These are phyloP conservation scores for Trachemys scripta DNA, from an alignment of 2,113 vertebrate species.

Conservation along the genomic window DNA sequence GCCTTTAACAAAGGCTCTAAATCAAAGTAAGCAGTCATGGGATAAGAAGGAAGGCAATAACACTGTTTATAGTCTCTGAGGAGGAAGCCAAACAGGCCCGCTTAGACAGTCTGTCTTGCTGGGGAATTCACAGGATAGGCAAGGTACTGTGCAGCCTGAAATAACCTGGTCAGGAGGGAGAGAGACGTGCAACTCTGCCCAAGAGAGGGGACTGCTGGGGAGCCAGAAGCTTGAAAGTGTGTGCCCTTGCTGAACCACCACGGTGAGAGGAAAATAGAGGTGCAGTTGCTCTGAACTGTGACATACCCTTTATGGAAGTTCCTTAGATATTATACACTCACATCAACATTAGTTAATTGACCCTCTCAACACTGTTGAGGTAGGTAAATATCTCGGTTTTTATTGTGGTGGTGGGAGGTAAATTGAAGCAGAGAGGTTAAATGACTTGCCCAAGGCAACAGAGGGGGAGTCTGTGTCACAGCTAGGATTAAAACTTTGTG, in stretches of 20 bases:
- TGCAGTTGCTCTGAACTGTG: neutral
- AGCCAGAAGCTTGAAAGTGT: neutral
- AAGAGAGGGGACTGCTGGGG: neutral
- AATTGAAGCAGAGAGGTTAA: neutral
- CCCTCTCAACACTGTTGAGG: neutral
- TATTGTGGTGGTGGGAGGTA: neutral
- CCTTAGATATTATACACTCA: neutral
- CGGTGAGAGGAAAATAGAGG: neutral
- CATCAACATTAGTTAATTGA: neutral
- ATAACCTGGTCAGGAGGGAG: neutral
- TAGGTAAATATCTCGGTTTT: neutral
- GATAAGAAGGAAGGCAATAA: neutral
- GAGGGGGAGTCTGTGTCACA: neutral
- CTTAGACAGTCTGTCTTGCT: neutral
- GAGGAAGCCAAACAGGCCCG: neutral
- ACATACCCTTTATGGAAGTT: accelerated
- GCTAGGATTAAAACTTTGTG: neutral
- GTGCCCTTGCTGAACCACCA: neutral
- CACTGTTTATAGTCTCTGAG: neutral
- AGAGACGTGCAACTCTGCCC: neutral
- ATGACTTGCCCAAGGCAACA: neutral
- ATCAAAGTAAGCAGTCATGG: neutral
- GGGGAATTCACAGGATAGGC: neutral
- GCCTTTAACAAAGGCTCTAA: neutral
- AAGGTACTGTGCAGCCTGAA: neutral